phyloP scores from a whole-genome alignment of 1,140 invertebrate genomes.

The Idris sp. region DNA sequence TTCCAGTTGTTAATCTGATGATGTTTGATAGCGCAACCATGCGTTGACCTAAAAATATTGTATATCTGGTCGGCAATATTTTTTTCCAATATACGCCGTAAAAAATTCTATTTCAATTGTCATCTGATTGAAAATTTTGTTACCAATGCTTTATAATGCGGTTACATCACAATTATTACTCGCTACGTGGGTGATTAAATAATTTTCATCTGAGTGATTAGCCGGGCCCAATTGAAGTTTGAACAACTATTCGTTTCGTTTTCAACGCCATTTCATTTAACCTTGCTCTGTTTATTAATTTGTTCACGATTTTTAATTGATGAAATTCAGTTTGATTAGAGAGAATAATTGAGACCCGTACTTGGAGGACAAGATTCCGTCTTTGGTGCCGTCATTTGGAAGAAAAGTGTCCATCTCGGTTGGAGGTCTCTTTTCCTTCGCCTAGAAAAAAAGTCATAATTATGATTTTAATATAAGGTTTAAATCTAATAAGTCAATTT shows the following conservation, averaged over 20 bases:
- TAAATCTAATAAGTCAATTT: too few relatives aligned
- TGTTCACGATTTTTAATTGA: background rate
- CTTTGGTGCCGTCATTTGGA: constrained; percentile 36
- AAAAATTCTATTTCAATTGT: constrained; percentile 17
- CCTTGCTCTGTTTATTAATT: constrained; percentile 16
- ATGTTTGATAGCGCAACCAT: constrained; percentile 5
- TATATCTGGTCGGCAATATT: constrained; percentile 9
- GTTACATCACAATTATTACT: constrained; percentile 5
- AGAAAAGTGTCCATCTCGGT: constrained; percentile 55
- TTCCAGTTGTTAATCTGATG: constrained; percentile 3
- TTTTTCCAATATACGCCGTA: background rate
- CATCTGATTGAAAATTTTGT: constrained; percentile 26
- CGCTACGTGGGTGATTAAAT: constrained; percentile 11
- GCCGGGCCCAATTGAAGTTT: constrained; percentile 33
- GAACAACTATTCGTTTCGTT: constrained; percentile 23
- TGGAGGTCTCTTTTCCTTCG: constrained; percentile 29
- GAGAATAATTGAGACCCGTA: constrained; percentile 8
- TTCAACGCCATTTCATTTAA: constrained; percentile 17
- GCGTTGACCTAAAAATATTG: constrained; percentile 39
- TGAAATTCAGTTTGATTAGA: constrained; percentile 1
- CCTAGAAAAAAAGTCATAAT: constrained; percentile 6
- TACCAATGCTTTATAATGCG: constrained; percentile 7
- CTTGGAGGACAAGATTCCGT: constrained; percentile 32
- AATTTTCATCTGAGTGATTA: constrained; percentile 6
- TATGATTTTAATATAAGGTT: too few relatives aligned